These are phyloP conservation scores for Drosophila fuyamai DNA, from an alignment of 1,140 invertebrate species.

Conservation along the genomic window DNA sequence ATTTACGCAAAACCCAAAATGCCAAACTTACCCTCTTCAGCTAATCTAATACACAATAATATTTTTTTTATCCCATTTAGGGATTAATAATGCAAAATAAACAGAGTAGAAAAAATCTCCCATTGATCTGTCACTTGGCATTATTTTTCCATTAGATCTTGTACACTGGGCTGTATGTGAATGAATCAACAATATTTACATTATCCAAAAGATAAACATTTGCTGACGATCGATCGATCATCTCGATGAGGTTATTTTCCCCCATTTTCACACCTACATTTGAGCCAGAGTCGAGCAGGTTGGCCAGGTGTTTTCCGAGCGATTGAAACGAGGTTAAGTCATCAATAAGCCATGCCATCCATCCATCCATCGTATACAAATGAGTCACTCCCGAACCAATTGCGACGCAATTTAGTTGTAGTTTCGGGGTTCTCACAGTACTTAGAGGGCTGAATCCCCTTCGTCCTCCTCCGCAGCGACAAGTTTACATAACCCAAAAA, in stretches of 20 bases:
- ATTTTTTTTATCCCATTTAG: conserved; percentile 1
- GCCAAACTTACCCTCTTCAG: neutral
- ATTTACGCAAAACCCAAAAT: conserved; percentile 9
- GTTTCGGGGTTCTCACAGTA: conserved; percentile 69
- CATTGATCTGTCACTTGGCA: conserved; percentile 60
- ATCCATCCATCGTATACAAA: conserved; percentile 57
- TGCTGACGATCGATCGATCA: conserved; percentile 63
- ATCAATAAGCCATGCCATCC: conserved; percentile 67
- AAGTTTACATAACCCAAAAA: conserved; percentile 77
- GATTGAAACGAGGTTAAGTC: conserved; percentile 76
- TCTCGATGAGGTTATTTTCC: conserved; percentile 34
- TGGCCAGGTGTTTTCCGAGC: conserved; percentile 61
- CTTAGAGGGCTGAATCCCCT: conserved; percentile 55
- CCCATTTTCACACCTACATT: conserved; percentile 68
- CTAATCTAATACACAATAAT: neutral
- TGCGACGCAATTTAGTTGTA: conserved; percentile 51
- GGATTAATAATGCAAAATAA: conserved; percentile 17
- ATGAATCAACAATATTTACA: conserved; percentile 52
- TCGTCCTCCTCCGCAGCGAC: conserved; percentile 18
- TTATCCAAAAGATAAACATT: conserved; percentile 52
- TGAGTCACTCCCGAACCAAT: conserved; percentile 59
- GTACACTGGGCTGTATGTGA: conserved; percentile 5
- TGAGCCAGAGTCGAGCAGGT: conserved; percentile 49
- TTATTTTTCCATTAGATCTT: conserved; percentile 67
- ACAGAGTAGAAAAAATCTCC: neutral